A percentile compares a stretch with the other conserved stretches of the same genome.
These are phyloP conservation scores for Centruroides vittatus DNA, from an alignment of 1,140 invertebrate genomes.

Conservation along the genomic window DNA sequence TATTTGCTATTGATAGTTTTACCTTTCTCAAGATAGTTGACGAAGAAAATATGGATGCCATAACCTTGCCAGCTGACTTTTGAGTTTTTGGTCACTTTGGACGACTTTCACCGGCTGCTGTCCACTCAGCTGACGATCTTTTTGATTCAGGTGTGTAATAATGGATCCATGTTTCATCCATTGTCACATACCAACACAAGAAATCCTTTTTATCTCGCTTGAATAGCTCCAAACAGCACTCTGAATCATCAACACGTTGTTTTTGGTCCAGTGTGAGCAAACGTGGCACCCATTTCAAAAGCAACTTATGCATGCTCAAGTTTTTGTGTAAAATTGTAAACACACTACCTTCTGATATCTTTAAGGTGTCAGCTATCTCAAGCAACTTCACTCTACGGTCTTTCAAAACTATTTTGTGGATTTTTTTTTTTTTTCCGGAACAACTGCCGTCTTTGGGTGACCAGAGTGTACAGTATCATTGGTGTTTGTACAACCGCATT, in stretches of 20 bases:
- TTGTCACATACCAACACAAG: too few relatives aligned
- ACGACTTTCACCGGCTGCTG: too few relatives aligned
- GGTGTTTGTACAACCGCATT: background rate
- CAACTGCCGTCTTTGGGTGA: background rate
- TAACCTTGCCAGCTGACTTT: too few relatives aligned
- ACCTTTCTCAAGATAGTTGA: too few relatives aligned
- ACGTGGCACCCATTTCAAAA: background rate
- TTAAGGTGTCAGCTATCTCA: conserved; percentile 1
- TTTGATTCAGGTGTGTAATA: too few relatives aligned
- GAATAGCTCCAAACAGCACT: background rate
- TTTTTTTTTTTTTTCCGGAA: conserved; percentile 2
- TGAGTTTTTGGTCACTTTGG: too few relatives aligned
- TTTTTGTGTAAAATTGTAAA: conserved; percentile 6
- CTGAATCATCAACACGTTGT: background rate
- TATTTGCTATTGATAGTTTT: too few relatives aligned
- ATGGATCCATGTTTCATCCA: too few relatives aligned
- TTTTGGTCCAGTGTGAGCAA: background rate
- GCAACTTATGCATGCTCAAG: conserved; percentile 2
- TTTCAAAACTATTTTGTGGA: conserved; percentile 1
- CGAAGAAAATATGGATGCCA: too few relatives aligned
- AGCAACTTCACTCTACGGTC: conserved; percentile 1
- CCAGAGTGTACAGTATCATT: background rate
- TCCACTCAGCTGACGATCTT: too few relatives aligned
- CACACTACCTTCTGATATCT: background rate
- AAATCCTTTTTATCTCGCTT: too few relatives aligned